Percentiles rank a stretch among this genome's conserved stretches.
These are phyloP conservation scores for Aythya baeri DNA, from an alignment of 2,113 vertebrate genomes.

Conservation along the genomic window DNA sequence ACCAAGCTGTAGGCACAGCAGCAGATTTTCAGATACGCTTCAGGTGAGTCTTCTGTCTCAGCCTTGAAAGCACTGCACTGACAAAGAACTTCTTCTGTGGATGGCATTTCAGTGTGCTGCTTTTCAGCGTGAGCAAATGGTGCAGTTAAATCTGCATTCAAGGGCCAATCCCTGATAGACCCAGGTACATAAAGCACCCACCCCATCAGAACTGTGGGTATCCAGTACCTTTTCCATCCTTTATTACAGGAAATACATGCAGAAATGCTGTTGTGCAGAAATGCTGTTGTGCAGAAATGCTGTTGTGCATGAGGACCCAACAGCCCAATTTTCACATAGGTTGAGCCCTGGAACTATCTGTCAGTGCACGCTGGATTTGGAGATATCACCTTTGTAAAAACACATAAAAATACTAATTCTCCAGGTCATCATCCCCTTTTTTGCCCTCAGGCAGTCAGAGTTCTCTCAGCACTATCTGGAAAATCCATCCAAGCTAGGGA, in stretches of 20 bases:
- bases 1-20: not conserved
- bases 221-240: not conserved
- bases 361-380: not conserved
- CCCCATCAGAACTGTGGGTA: not conserved
- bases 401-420: not conserved
- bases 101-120: not conserved
- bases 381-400: not conserved
- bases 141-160: not conserved
- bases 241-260: not conserved
- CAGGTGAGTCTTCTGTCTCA: not conserved
- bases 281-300: rapidly evolving
- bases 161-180: not conserved
- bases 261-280: not conserved
- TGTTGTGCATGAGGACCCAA: not conserved
- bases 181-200: not conserved
- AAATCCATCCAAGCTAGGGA: not conserved
- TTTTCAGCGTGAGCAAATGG: not conserved
- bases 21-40: not conserved
- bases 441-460: not conserved
- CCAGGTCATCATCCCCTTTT: not conserved
- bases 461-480: not conserved
- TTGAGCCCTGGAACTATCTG: not conserved
- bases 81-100: not conserved
- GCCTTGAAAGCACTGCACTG: not conserved
- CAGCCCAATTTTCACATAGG: not conserved